Evolutionary conservation across 2,888 invertebrate genomes (phyloP).

Genomic region (Nomada goodeniana): DNA sequence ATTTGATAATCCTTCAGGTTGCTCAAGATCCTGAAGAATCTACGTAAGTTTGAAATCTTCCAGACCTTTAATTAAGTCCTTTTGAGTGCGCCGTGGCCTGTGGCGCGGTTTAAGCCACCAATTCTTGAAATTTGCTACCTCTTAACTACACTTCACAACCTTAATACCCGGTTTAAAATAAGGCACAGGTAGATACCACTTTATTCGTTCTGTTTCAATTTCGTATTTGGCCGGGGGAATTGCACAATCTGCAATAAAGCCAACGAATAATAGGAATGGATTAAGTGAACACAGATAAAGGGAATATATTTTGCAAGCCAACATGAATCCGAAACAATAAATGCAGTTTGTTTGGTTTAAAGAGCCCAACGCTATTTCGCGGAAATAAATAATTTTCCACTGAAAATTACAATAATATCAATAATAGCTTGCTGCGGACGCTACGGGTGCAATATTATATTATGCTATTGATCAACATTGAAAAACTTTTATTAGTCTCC

Average conservation of each 20-base stretch:
- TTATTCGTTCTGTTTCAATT: constrained; percentile 2
- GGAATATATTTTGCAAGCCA: too few relatives aligned
- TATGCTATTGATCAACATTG: too few relatives aligned
- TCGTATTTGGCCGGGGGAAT: neutral
- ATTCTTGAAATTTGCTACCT: neutral
- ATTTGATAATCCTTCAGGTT: too few relatives aligned
- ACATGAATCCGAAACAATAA: too few relatives aligned
- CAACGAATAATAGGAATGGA: neutral
- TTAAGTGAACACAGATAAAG: too few relatives aligned
- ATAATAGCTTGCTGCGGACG: too few relatives aligned
- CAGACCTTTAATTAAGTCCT: neutral
- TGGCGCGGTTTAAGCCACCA: neutral
- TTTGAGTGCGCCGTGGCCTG: neutral
- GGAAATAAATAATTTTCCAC: too few relatives aligned
- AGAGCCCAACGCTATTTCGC: too few relatives aligned
- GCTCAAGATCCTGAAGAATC: neutral
- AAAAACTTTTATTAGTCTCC: too few relatives aligned
- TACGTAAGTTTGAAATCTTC: neutral
- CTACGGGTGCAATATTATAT: too few relatives aligned
- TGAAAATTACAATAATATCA: too few relatives aligned
- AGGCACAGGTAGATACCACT: neutral
- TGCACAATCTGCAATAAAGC: neutral
- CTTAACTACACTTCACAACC: neutral
- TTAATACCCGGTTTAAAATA: neutral
- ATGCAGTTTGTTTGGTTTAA: too few relatives aligned